Evolutionary conservation across 2,888 invertebrate species (phyloP).

Genomic region (Brachyptera risi): DNA sequence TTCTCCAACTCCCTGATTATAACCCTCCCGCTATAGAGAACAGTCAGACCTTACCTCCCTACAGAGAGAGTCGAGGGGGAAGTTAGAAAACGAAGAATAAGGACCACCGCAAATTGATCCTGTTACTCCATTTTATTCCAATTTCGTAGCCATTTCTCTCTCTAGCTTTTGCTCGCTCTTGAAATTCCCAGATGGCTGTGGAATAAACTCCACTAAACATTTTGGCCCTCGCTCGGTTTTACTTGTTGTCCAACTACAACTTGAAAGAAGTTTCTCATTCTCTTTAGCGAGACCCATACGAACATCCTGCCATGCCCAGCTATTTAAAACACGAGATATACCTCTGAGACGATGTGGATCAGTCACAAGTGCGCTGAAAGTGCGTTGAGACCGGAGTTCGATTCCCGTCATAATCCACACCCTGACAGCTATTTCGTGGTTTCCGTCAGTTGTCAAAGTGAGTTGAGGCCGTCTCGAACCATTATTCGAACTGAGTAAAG

Average conservation of each 20-base stretch:
- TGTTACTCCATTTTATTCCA: conserved; percentile 31
- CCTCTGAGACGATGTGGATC: no score
- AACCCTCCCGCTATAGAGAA: background rate
- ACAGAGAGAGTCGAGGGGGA: background rate
- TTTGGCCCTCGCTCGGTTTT: background rate
- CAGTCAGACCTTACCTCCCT: no score
- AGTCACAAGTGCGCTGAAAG: no score
- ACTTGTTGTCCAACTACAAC: background rate
- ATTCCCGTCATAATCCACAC: no score
- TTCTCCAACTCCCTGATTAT: conserved; percentile 6
- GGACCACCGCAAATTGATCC: conserved; percentile 29
- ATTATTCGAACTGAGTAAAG: no score
- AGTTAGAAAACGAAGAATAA: conserved; percentile 20
- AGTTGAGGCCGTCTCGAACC: no score
- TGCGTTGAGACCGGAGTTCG: no score
- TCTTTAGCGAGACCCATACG: no score
- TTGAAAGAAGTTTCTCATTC: background rate
- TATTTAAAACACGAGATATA: no score
- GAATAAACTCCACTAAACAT: conserved; percentile 20
- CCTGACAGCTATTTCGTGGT: no score
- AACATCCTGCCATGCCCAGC: no score
- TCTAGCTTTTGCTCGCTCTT: conserved; percentile 6
- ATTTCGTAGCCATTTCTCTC: conserved; percentile 24
- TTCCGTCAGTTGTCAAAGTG: no score
- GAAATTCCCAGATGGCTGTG: conserved; percentile 22